These are phyloP conservation scores for Pseudomyrmex dendroicus DNA, from an alignment of 1,140 invertebrate genomes.

Conservation along the genomic window DNA sequence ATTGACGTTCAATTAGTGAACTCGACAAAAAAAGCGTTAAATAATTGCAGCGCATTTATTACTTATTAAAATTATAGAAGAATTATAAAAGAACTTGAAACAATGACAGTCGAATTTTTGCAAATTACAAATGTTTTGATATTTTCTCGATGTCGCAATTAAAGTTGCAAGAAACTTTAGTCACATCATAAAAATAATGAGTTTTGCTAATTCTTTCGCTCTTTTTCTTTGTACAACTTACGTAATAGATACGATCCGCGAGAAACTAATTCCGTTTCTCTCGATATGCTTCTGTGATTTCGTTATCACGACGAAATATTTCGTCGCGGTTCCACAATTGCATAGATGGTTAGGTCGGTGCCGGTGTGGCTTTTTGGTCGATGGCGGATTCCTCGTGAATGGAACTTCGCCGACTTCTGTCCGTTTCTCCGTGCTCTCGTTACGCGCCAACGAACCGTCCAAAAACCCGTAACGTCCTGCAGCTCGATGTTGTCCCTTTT, in stretches of 20 bases:
- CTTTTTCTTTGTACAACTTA: background rate
- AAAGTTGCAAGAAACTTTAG: background rate
- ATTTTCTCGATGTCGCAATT: background rate
- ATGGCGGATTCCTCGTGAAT: slow-evolving; percentile 18
- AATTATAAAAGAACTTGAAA: no score
- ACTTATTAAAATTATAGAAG: background rate
- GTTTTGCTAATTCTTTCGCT: no score
- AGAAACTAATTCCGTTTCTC: background rate
- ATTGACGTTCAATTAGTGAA: no score
- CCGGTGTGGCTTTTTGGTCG: slow-evolving; percentile 37
- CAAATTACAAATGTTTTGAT: background rate
- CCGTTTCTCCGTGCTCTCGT: slow-evolving; percentile 16
- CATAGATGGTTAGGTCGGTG: background rate
- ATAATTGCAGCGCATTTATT: background rate
- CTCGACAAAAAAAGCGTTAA: background rate
- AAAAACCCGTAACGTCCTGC: slow-evolving; percentile 41
- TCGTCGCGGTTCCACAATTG: slow-evolving; percentile 13
- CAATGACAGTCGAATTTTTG: background rate
- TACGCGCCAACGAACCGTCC: slow-evolving; percentile 30
- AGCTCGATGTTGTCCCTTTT: slow-evolving; percentile 20
- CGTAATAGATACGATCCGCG: slow-evolving; percentile 4
- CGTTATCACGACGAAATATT: slow-evolving; percentile 44
- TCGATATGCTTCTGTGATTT: slow-evolving; percentile 1
- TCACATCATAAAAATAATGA: background rate
- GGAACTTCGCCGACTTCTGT: slow-evolving; percentile 28